Evolutionary conservation across 2,888 invertebrate genomes (phyloP).

Genomic region (Mechanitis messenoides): DNA sequence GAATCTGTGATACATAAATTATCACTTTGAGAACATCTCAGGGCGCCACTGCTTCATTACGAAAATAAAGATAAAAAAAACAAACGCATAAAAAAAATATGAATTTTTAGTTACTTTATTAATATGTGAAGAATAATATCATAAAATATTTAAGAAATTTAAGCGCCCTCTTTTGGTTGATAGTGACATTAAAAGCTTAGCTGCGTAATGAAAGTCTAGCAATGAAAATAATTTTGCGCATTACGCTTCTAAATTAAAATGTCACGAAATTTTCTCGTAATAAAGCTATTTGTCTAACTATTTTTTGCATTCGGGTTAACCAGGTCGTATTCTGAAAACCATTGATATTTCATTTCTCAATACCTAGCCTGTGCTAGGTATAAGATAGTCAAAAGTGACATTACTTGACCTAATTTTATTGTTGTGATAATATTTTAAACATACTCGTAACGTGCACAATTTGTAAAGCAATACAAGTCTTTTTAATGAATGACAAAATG

Average conservation of each 20-base stretch:
- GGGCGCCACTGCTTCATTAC: too few species aligned
- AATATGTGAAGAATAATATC: too few species aligned
- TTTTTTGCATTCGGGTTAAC: conserved; percentile 28
- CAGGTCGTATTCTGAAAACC: conserved; percentile 34
- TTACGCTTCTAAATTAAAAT: conserved; percentile 39
- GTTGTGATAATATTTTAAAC: conserved; percentile 16
- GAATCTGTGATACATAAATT: too few species aligned
- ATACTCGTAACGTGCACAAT: conserved; percentile 22
- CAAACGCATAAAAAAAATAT: too few species aligned
- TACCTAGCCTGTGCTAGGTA: conserved; percentile 35
- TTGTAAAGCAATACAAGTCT: conserved; percentile 23
- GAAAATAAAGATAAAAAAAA: too few species aligned
- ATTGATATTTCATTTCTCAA: conserved; percentile 51
- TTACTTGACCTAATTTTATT: conserved; percentile 45
- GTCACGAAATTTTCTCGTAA: conserved; percentile 9
- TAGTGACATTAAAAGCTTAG: not conserved
- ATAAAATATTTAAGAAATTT: not conserved
- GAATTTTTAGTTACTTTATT: too few species aligned
- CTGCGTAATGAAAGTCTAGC: not conserved
- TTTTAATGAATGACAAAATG: conserved; percentile 15
- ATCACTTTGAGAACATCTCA: too few species aligned
- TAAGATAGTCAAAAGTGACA: conserved; percentile 46
- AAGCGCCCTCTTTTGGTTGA: conserved; percentile 12
- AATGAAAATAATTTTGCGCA: conserved; percentile 40
- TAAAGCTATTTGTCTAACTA: not conserved